Base-by-base conservation (phyloP, 53 echinoderm and acorn worm genomes). In the Zoroaster sp. region DNA sequence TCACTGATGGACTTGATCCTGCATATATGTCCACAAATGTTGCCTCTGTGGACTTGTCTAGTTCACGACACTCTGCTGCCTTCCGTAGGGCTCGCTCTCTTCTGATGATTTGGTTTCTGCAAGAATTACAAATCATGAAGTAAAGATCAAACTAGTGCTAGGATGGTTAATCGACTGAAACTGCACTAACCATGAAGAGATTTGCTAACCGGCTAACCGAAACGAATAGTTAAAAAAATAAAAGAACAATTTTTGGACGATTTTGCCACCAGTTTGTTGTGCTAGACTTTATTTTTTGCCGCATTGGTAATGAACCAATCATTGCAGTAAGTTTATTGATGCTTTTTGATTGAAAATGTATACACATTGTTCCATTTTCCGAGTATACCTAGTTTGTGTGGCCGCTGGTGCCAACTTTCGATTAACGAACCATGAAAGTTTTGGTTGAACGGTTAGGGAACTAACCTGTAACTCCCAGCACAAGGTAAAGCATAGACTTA, bases 1-100 rank as follows among this genome's bases (percentile, higher is more conserved):
- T 95, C 40, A 97, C 97, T 2, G 97, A 97, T 47, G 97, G 97
- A 40, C 71, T 91, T 17, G 97, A 95, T 13, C 97, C 97, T 9
- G 93, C 93, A 52, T 97, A 97, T 44, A 92, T 89, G 42, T 97
- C 95, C 66, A 95, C 87, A 82, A 87, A 97, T 51, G 87, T 73
- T 79, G 79, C 94, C 69, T 94, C 95, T 20, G 87, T 35, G 15
- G 92, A 77, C 66, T 83, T 94, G 75, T 94, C 92, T 42, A 93
- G 90, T 36, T 96, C 91, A 14, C 92, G 80, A 5, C 69, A 88
- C 73, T 96, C 96, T 18, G 96, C 96, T 0, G 96, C 96, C 68
- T 87, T 92, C 46, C 96, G 85, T 77, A 96, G 78, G 40, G 96
- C 92, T 30, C 87, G 85, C 72, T 96, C 96, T 30, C 93, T 53